Conservation (phyloP, 1,140 invertebrate genomes). For the Zophobas atratus region DNA sequence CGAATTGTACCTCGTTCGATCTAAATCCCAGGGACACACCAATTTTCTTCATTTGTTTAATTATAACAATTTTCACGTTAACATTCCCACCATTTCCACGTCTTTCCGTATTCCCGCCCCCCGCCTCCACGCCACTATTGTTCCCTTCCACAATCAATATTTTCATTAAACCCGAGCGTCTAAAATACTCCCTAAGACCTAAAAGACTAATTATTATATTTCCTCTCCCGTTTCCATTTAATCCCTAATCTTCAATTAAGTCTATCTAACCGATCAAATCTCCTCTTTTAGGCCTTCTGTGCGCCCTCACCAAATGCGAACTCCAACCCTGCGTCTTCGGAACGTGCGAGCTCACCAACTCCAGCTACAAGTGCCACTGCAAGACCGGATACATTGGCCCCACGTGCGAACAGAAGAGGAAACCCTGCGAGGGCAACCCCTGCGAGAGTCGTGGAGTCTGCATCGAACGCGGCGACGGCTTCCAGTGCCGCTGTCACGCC, state of each 20-base stretch:
- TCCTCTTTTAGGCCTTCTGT: constrained; percentile 74
- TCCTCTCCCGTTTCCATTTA: background rate
- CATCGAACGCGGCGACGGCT: constrained; percentile 74
- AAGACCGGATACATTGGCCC: constrained; percentile 76
- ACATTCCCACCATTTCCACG: background rate
- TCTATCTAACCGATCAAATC: background rate
- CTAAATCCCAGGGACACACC: too few relatives aligned
- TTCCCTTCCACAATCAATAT: background rate
- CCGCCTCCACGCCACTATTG: background rate
- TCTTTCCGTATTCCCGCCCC: background rate
- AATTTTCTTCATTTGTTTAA: too few relatives aligned
- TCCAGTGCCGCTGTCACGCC: constrained; percentile 79
- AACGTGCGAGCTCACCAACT: constrained; percentile 74
- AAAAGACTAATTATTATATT: constrained; percentile 18
- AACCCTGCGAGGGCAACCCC: constrained; percentile 79
- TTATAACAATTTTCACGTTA: background rate
- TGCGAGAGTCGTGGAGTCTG: constrained; percentile 81
- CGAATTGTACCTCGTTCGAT: too few relatives aligned
- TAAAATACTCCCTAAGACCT: background rate
- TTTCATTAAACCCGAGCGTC: background rate
- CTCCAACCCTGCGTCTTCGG: constrained; percentile 81
- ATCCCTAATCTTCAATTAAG: too few relatives aligned
- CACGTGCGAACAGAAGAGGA: constrained; percentile 77
- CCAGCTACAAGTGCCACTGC: constrained; percentile 74
- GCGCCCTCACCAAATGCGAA: constrained; percentile 80